Conservation (phyloP, 2,113 vertebrate species). For the Sceloporus undulatus region DNA sequence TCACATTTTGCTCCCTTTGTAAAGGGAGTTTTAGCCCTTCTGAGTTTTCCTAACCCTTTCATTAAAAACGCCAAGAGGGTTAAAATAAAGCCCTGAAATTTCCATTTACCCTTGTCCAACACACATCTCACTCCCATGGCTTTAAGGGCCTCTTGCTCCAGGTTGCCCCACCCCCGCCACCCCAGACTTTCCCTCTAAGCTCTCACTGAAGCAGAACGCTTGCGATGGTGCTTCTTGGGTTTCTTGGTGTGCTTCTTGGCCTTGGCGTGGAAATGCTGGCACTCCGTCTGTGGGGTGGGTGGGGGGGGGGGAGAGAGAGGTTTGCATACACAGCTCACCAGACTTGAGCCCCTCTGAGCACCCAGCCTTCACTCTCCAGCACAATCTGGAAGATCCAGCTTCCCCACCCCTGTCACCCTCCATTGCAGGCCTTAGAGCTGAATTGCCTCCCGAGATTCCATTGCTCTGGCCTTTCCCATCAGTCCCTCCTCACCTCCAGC, state of each 20-base stretch:
- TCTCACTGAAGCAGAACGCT: constrained; percentile 76
- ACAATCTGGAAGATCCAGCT: neutral
- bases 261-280: constrained; percentile 78
- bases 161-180: neutral
- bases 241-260: constrained; percentile 78
- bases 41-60: neutral
- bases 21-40: too few species aligned
- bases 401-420: neutral
- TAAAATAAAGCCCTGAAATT: neutral
- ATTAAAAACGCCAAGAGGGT: neutral
- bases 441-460: neutral
- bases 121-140: neutral
- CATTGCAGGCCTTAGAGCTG: neutral
- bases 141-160: neutral
- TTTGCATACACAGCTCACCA: neutral
- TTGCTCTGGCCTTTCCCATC: neutral
- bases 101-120: neutral
- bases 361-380: neutral
- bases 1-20: too few species aligned
- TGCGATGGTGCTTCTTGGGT: constrained; percentile 78
- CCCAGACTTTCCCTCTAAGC: neutral
- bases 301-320: neutral
- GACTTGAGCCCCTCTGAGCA: neutral
- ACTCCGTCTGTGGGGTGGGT: constrained; percentile 69
- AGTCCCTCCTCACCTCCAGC: constrained; percentile 71